Evolutionary conservation across 2,888 invertebrate genomes (phyloP).

Genomic region (Drepanosiphum platanoidis): DNA sequence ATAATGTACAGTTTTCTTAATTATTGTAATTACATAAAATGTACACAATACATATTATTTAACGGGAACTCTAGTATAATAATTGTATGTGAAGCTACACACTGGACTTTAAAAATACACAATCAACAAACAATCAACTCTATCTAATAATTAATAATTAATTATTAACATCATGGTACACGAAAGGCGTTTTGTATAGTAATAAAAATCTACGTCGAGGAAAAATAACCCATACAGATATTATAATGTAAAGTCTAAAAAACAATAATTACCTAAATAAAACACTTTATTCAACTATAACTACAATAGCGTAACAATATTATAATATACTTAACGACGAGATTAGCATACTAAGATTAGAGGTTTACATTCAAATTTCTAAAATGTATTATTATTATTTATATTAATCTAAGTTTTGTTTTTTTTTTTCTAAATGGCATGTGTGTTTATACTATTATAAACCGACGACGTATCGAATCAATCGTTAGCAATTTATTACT

Average conservation of each 20-base stretch:
- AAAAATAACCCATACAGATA: conserved; percentile 25
- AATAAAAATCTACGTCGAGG: neutral
- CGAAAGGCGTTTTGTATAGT: conserved; percentile 19
- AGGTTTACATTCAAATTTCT: neutral
- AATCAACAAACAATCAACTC: conserved; percentile 20
- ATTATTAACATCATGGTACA: conserved; percentile 6
- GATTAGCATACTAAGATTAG: neutral
- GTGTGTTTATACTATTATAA: neutral
- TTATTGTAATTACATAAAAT: conserved; percentile 33
- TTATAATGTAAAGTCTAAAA: conserved; percentile 3
- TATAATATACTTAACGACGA: neutral
- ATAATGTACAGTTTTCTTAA: conserved; percentile 20
- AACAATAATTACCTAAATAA: conserved; percentile 18
- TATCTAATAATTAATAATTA: conserved; percentile 6
- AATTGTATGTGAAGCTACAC: neutral
- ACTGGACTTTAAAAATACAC: neutral
- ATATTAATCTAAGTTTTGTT: neutral
- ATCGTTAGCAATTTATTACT: neutral
- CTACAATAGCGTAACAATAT: conserved; percentile 1
- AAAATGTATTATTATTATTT: neutral
- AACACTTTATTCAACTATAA: conserved; percentile 3
- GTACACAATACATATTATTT: conserved; percentile 1
- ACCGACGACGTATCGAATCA: too few species aligned
- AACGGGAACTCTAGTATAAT: neutral
- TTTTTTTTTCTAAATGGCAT: neutral